Percentiles rank a stretch among this genome's conserved stretches.
Evolutionary conservation across 2,113 vertebrate species (phyloP).

Genomic region (Procavia capensis): DNA sequence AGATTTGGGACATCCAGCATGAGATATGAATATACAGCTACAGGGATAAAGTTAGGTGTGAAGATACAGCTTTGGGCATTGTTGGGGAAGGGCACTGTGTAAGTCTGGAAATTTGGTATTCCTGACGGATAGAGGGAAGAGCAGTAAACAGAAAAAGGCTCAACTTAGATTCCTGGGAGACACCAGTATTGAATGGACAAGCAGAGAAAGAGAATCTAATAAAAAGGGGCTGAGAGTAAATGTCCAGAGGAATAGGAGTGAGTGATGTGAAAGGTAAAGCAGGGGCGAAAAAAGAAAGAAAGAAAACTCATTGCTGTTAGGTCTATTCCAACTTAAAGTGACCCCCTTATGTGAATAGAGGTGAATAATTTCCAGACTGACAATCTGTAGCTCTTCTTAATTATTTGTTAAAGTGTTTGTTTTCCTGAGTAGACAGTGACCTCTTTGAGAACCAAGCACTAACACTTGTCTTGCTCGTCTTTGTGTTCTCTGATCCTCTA

Average conservation of each 20-base stretch:
- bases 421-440: constrained; percentile 3
- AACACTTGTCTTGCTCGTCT: background rate
- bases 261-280: background rate
- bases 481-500: background rate
- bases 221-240: background rate
- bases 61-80: background rate
- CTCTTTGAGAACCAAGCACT: background rate
- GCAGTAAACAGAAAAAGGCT: background rate
- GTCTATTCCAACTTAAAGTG: background rate
- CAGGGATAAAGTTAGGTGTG: background rate
- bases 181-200: background rate
- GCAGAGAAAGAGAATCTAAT: background rate
- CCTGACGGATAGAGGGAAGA: background rate
- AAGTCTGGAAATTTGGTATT: background rate
- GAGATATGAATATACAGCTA: background rate
- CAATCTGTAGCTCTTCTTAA: background rate
- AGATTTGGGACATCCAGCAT: background rate
- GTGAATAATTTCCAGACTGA: background rate
- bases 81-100: background rate
- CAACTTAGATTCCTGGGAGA: background rate
- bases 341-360: background rate
- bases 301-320: background rate
- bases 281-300: background rate
- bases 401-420: background rate
- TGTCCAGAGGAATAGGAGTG: background rate